These are phyloP conservation scores for Eueides isabella DNA, from an alignment of 1,140 invertebrate species.

Conservation along the genomic window DNA sequence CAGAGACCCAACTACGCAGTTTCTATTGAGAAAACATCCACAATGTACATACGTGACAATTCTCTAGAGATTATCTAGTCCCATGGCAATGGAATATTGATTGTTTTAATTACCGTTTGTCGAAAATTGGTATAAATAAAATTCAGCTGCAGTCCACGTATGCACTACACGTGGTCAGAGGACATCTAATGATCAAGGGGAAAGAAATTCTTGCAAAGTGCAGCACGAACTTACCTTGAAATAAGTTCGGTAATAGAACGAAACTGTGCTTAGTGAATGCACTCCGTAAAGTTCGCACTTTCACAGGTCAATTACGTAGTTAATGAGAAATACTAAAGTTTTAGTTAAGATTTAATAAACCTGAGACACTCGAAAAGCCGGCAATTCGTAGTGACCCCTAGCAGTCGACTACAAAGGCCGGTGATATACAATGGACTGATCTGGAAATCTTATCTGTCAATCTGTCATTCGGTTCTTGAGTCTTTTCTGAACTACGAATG, in stretches of 20 bases:
- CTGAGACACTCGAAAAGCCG: slow-evolving; percentile 65
- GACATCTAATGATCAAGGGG: slow-evolving; percentile 34
- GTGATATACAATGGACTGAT: slow-evolving; percentile 67
- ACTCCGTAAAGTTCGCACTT: slow-evolving; percentile 60
- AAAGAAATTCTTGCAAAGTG: slow-evolving; percentile 50
- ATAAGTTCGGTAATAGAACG: slow-evolving; percentile 57
- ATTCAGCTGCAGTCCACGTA: slow-evolving; percentile 41
- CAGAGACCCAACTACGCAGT: not conserved
- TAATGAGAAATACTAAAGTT: slow-evolving; percentile 49
- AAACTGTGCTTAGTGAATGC: slow-evolving; percentile 53
- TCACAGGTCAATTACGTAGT: slow-evolving; percentile 53
- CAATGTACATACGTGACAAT: not conserved
- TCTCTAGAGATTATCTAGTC: not conserved
- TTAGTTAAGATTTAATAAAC: slow-evolving; percentile 43
- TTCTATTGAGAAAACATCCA: slow-evolving; percentile 1
- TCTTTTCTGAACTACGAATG: not conserved
- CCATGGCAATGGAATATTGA: not conserved
- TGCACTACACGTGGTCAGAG: slow-evolving; percentile 54
- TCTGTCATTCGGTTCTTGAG: slow-evolving; percentile 2
- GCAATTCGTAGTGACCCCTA: slow-evolving; percentile 64
- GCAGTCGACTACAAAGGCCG: slow-evolving; percentile 70
- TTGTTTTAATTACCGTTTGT: not conserved
- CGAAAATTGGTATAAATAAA: not conserved
- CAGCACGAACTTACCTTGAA: slow-evolving; percentile 62
- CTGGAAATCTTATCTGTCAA: slow-evolving; percentile 8